phyloP scores from a whole-genome alignment of 2,113 vertebrate genomes.

The Nesogale talazaci region DNA sequence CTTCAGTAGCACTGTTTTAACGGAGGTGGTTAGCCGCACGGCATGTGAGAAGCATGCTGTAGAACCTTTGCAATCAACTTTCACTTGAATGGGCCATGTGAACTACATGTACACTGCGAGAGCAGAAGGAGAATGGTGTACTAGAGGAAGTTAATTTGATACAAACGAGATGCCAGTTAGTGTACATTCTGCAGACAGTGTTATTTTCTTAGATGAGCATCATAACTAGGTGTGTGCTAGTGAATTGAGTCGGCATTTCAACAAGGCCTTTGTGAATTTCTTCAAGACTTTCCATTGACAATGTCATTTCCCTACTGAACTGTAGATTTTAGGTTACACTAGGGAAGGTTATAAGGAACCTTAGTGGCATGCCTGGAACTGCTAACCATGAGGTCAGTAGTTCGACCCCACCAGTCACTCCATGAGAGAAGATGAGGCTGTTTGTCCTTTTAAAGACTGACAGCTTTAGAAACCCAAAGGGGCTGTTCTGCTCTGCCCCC shows the following conservation, averaged over 20 bases:
- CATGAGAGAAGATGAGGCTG: too few species aligned
- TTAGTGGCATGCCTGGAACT: too few species aligned
- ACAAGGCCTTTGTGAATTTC: slow-evolving; percentile 27
- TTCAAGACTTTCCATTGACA: neutral
- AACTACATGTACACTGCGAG: neutral
- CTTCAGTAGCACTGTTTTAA: slow-evolving; percentile 38
- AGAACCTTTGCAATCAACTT: slow-evolving; percentile 28
- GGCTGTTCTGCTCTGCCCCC: too few species aligned
- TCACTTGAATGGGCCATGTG: slow-evolving; percentile 1
- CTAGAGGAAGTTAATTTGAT: slow-evolving; percentile 6
- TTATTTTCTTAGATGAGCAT: neutral
- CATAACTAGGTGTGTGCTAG: neutral
- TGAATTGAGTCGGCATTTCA: slow-evolving; percentile 36
- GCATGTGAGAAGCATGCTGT: neutral
- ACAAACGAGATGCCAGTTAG: neutral
- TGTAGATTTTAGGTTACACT: neutral
- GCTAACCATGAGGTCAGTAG: too few species aligned
- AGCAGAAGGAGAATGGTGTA: too few species aligned
- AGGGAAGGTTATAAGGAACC: too few species aligned
- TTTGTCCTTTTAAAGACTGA: too few species aligned
- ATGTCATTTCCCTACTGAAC: neutral
- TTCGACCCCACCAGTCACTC: too few species aligned
- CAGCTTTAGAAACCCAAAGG: too few species aligned
- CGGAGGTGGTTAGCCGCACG: neutral
- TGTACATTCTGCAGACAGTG: neutral